Evolutionary conservation across 1,140 invertebrate species (phyloP).

Genomic region (Arion vulgaris): DNA sequence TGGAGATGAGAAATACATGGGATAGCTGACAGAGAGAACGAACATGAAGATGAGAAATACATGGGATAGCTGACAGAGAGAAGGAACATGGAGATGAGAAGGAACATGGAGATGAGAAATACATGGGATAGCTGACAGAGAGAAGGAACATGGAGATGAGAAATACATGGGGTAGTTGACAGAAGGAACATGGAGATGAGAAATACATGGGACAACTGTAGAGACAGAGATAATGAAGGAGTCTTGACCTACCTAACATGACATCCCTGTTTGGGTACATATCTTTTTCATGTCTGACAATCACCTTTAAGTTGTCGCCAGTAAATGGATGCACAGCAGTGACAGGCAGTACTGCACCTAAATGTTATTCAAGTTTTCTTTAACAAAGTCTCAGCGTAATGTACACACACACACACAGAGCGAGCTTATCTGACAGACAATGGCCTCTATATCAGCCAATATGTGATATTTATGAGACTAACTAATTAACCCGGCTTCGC

Average conservation of each 20-base stretch:
- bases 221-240: too few relatives aligned
- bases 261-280: slow-evolving; percentile 77
- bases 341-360: slow-evolving; percentile 60
- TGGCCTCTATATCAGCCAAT: too few relatives aligned
- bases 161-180: slow-evolving; percentile 55
- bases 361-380: not conserved
- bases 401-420: too few relatives aligned
- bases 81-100: too few relatives aligned
- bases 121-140: slow-evolving; percentile 54
- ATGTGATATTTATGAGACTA: too few relatives aligned
- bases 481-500: too few relatives aligned
- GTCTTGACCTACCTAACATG: slow-evolving; percentile 77
- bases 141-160: not conserved
- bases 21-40: slow-evolving; percentile 46
- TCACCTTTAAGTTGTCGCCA: slow-evolving; percentile 79
- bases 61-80: slow-evolving; percentile 52
- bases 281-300: slow-evolving; percentile 78
- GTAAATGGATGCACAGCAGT: slow-evolving; percentile 83
- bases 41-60: slow-evolving; percentile 37
- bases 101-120: too few relatives aligned
- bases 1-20: slow-evolving; percentile 49
- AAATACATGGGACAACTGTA: too few relatives aligned
- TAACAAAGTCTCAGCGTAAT: too few relatives aligned
- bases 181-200: too few relatives aligned
- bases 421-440: too few relatives aligned